These are phyloP conservation scores for Calliopum simillimum DNA, from an alignment of 2,888 invertebrate species.

Conservation along the genomic window DNA sequence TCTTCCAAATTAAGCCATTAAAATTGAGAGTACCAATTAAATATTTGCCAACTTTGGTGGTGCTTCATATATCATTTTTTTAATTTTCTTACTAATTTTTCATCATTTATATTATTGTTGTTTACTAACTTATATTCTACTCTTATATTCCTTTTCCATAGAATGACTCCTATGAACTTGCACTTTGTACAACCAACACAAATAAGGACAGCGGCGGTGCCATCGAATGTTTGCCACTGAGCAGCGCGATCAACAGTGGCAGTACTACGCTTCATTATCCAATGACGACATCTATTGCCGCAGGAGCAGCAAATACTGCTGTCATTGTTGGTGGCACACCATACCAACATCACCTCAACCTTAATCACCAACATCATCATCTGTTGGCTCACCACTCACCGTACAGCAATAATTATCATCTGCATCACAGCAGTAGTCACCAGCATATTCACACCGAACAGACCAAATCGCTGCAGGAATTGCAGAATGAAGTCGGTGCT, in stretches of 20 bases:
- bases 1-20: no score
- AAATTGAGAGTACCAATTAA: background rate
- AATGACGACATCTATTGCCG: constrained; percentile 33
- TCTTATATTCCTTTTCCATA: constrained; percentile 42
- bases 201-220: constrained; percentile 47
- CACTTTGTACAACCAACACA: constrained; percentile 51
- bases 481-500: constrained; percentile 94
- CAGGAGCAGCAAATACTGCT: constrained; percentile 50
- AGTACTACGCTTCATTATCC: constrained; percentile 40
- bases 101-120: constrained; percentile 19
- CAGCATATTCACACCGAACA: constrained; percentile 81
- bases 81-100: background rate
- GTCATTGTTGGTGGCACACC: constrained; percentile 53
- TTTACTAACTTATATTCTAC: background rate
- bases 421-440: constrained; percentile 73
- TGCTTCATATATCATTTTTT: background rate
- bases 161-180: constrained; percentile 59
- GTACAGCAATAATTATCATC: constrained; percentile 58
- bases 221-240: constrained; percentile 85
- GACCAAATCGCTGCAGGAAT: constrained; percentile 91
- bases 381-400: constrained; percentile 58
- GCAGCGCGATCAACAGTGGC: constrained; percentile 44
- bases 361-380: constrained; percentile 57
- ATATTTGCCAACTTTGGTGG: background rate
- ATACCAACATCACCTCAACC: constrained; percentile 58